Base-by-base conservation (phyloP, 2,113 vertebrate genomes). In the Dromaius novaehollandiae region DNA sequence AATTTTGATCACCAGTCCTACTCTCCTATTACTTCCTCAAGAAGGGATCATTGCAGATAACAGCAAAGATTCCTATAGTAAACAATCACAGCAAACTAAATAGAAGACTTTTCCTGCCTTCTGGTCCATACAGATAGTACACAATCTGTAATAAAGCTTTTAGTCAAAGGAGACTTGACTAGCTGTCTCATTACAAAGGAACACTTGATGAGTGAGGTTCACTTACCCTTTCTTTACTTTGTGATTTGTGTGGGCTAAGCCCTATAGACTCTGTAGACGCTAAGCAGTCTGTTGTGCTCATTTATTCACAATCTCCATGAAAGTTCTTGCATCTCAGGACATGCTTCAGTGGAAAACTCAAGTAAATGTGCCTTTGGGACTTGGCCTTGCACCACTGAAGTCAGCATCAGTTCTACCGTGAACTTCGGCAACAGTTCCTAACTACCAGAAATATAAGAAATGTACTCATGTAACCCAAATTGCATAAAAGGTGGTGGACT, bases 121-220 rank as follows among this genome's bases (percentile, higher is more conserved):
- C 71, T 77, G 21, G 36, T 15, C 89, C 58, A 80, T 74, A 81
- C 4, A 85, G 36, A 26, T 36, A 71, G 36, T 48, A 46, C 53
- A 81, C 46, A 88, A 88, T 86, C 79, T 95, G 34, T 94, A 95
- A 95, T 95, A 93, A 90, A 81, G 26, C 13, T 83, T 95, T 90
- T 88, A 91, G 90, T 58, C 79, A 97, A 94, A 95, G 74, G 71
- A 83, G 25, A 32, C 46, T 91, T 25, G 69, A 22, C 64, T 58
- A 74, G 9, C 13, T n/a, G 40, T 91, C 75, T 96, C 93, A 95
- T 94, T 95, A 91, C 51, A 76, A 79, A 89, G 51, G 9, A 92
- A 12, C 5, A 65, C 51, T 79, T 85, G 51, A 76, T 82, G 42
- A 96, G 38, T 68, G 82, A 86, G 68, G 25, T 91, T 87, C 5